Base-by-base conservation (phyloP, 2,113 vertebrate genomes). In the Ivindomyrus marchei region DNA sequence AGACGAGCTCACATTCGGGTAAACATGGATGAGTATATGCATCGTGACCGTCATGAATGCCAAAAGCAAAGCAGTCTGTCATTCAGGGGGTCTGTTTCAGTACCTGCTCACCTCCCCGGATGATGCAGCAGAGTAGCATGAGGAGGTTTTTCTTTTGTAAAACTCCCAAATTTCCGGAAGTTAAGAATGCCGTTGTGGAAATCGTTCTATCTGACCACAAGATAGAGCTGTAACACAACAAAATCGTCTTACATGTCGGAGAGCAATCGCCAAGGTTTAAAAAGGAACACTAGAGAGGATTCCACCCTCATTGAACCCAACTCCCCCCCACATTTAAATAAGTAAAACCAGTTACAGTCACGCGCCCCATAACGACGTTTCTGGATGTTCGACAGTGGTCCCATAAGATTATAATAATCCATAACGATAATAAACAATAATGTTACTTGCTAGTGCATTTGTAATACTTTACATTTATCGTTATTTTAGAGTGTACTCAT, bases 141-240 rank as follows among this genome's bases (percentile, higher is more conserved):
- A 39, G 13, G 70, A 39, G 4, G 27, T 74, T 24, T 74, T 11
- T 74, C 31, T 13, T 70, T 27, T 11, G 66, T 24, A 31, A 70
- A 70, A 31, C 66, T 31, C 66, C 70, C 70, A 77, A 2, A 77
- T 77, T 19, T 47, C 83, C 21, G 46, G 49, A 52, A 15, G 85
- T 53, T 47, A 17, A 53, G 50, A 53, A 5, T 17, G 2, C 21
- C 87, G 9, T 17, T 9, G 24, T 66, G 42, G 62, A 47, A 46
- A 88, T 27, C 19, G 27, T n/a, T 47, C 4, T 24, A 13, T 6
- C 46, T 80, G n/a, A 80, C 66, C 88, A 80, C 66, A 89, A 89
- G 88, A 52, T 77, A 49, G 88, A 46, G 47, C 66, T 80, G 46
- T 80, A 80, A 52, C 70, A 89, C 88, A 88, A 47, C 45, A 15